Base-by-base conservation (phyloP, 2,113 vertebrate species). In the Cepphus grylle region DNA sequence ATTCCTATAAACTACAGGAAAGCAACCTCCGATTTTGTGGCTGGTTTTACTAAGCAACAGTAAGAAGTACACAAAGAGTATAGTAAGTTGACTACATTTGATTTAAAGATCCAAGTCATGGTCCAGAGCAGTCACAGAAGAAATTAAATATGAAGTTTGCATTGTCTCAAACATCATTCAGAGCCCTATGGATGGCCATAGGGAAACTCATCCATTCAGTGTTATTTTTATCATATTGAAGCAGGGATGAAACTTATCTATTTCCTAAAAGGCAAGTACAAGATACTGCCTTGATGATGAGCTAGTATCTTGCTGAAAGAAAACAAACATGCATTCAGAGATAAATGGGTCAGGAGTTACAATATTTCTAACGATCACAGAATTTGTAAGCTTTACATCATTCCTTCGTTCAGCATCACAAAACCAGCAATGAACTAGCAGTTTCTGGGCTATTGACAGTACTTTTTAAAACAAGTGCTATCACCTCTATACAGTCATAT, bases 261-360 rank as follows among this genome's bases (percentile, higher is more conserved):
- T 42, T 84, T 81, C 55, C 65, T 55, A 40, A 83, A 81, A 62
- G 55, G 38, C 34, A 66, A 62, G 20, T 40, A 25, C 11, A 73
- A 66, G 32, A 32, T 26, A 20, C 6, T 49, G 1, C 38, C 32
- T 74, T 67, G 19, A 26, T 36, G 26, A 58, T 42, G 29, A 81
- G 3, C 45, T 8, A 53, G 15, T 55, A 27, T 42, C 29, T 93
- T 84, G 16, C 34, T 34, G 15, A 84, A 76, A 70, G 83, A 71
- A 92, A 88, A 29, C 17, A 61, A 93, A 30, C 4, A 50, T 0
- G 0, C 2, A 8, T 81, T 86, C 2, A 2, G 49, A 66, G 21
- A 21, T 23, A 53, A 90, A 78, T 59, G 12, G 5, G 9, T 77
- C 58, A 43, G 21, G 34, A 61, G 30, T 42, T 53, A 34, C 10